Conservation (phyloP, 2,113 vertebrate genomes). For the Otocyon megalotis region DNA sequence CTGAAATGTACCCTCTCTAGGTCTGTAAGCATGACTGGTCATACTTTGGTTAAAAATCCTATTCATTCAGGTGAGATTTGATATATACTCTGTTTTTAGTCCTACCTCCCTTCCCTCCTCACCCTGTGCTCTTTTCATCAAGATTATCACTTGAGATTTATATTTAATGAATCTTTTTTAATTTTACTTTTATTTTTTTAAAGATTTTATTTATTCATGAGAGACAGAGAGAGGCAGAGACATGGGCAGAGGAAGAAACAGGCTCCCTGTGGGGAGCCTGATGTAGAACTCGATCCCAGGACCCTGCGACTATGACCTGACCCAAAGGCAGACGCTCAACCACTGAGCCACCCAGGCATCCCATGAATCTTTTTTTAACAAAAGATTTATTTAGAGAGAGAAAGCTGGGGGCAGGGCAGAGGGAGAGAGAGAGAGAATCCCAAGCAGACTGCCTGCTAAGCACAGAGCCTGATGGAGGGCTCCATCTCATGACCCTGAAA, state of each 20-base stretch:
- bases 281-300: too few species aligned
- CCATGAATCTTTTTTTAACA: background rate
- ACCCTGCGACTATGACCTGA: too few species aligned
- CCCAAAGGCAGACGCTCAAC: too few species aligned
- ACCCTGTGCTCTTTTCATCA: background rate
- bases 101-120: background rate
- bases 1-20: background rate
- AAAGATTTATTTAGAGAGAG: background rate
- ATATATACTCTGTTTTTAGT: background rate
- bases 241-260: too few species aligned
- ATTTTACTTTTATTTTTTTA: too few species aligned
- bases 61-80: background rate
- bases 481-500: background rate
- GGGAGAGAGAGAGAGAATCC: background rate
- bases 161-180: slow-evolving; percentile 48
- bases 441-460: background rate
- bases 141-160: slow-evolving; percentile 52
- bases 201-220: too few species aligned
- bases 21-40: background rate
- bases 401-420: background rate
- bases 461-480: fast-evolving
- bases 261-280: too few species aligned
- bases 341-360: too few species aligned
- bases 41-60: background rate
- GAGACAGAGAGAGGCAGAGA: too few species aligned